These are phyloP conservation scores for Cephalopachus bancanus DNA, from an alignment of 2,797 vertebrate species.

Conservation along the genomic window DNA sequence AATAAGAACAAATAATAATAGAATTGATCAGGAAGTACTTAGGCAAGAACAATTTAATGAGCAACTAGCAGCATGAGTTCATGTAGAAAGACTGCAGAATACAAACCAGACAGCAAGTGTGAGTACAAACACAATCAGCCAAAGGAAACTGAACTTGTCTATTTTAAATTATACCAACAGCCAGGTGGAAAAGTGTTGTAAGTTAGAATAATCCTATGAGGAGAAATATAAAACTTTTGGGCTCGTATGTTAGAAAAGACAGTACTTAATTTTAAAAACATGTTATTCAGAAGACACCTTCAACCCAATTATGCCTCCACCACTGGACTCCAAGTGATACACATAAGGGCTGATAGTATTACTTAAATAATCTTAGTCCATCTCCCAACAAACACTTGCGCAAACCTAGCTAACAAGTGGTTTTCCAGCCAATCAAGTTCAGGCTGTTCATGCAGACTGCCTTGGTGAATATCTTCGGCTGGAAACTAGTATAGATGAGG, in stretches of 20 bases:
- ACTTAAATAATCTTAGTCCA: not conserved
- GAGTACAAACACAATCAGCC: not conserved
- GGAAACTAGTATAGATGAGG: not conserved
- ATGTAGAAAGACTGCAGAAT: slow-evolving; percentile 19
- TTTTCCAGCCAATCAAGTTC: not conserved
- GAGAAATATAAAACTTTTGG: slow-evolving; percentile 50
- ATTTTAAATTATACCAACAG: slow-evolving; percentile 27
- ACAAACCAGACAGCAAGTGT: slow-evolving; percentile 28
- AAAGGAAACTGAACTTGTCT: not conserved
- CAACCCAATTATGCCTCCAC: not conserved
- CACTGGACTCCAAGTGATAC: not conserved
- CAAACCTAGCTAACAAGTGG: not conserved
- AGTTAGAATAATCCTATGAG: slow-evolving; percentile 42
- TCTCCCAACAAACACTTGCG: not conserved
- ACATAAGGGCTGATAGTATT: not conserved
- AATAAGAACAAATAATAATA: slow-evolving; percentile 76
- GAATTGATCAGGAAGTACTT: slow-evolving; percentile 82
- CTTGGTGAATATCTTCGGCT: not conserved
- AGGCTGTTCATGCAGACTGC: not conserved
- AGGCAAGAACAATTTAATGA: slow-evolving; percentile 83
- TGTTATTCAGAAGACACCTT: not conserved
- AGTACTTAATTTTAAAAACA: not conserved
- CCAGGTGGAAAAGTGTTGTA: not conserved
- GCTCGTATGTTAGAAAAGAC: not conserved
- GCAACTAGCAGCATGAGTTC: slow-evolving; percentile 62